phyloP scores from a whole-genome alignment of 1,140 invertebrate species.

The Drosophila grimshawi region DNA sequence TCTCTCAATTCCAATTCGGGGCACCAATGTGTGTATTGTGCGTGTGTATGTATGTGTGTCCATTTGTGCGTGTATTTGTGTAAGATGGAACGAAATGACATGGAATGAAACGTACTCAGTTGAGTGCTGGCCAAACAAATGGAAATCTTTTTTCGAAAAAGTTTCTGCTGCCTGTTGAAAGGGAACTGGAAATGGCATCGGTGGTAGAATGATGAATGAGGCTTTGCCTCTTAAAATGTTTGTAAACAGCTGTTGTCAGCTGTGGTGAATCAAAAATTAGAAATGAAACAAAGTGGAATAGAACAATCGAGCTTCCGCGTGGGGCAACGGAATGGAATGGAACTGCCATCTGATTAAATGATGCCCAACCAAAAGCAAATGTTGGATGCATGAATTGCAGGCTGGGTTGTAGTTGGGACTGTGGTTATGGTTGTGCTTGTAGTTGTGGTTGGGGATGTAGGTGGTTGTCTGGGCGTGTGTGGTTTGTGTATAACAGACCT shows the following conservation, averaged over 20 bases:
- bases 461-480: slow-evolving; percentile 2
- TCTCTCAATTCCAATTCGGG: slow-evolving; percentile 19
- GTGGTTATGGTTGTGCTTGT: background rate
- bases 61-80: slow-evolving; percentile 6
- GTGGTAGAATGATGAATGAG: too few relatives aligned
- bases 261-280: too few relatives aligned
- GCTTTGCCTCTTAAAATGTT: too few relatives aligned
- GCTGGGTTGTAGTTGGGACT: background rate
- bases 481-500: slow-evolving; percentile 89
- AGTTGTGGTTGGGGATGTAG: slow-evolving; percentile 8
- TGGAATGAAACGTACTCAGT: background rate
- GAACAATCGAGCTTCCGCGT: too few relatives aligned
- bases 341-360: too few relatives aligned
- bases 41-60: slow-evolving; percentile 3
- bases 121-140: background rate
- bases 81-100: slow-evolving; percentile 6
- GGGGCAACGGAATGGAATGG: background rate
- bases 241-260: too few relatives aligned
- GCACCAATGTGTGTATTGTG: background rate
- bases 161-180: too few relatives aligned
- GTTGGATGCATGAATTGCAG: background rate
- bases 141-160: background rate
- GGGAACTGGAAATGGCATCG: background rate
- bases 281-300: background rate
- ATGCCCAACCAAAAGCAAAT: too few relatives aligned